Base-by-base conservation (phyloP, 2,113 vertebrate genomes). In the Malaclemys terrapin region DNA sequence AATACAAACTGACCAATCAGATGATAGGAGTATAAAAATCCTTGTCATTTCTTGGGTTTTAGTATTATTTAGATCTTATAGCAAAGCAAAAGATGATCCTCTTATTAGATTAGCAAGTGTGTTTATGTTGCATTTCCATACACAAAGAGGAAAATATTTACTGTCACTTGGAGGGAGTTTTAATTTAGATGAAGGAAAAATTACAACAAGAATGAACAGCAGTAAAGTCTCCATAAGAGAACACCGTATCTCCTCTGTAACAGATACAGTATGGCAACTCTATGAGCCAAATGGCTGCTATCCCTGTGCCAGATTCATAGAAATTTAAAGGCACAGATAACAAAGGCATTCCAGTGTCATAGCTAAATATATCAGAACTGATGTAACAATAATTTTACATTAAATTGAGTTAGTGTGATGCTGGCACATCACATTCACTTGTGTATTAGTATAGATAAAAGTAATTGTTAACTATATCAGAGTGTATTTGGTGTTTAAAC, bases 171-270 rank as follows among this genome's bases (percentile, higher is more conserved):
- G 4, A 6, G 19, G 72, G 82, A 90, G 45, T 79, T 22, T 69
- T 88, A 56, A 80, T 42, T 72, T 42, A 75, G 38, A 42, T 42
- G 22, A 75, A 24, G 47, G 59, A 94, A 69, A 57, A 0, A 3
- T 6, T 1, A n/a, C 65, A 69, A 53, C 20, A 53, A 56, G 54
- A 89, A 80, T 38, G 24, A 88, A 31, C 8, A 38, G 47, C 76
- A 65, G 11, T 0, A 0, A 10, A 35, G 45, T 50, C 8, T 49
- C 22, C 35, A 7, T 54, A 52, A 42, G 52, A 56, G 4, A 25
- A 53, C 52, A 81, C 13, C 11, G 20, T 54, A 2, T 53, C 20
- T 35, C 49, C 31, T 52, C 49, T n/a, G 31, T 52, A 80, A 80
- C 5, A 52, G 16, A 35, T 35, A 14, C 72, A 19, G 17, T 19